phyloP scores from a whole-genome alignment of 2,113 vertebrate species.

The Xenus cinereus region DNA sequence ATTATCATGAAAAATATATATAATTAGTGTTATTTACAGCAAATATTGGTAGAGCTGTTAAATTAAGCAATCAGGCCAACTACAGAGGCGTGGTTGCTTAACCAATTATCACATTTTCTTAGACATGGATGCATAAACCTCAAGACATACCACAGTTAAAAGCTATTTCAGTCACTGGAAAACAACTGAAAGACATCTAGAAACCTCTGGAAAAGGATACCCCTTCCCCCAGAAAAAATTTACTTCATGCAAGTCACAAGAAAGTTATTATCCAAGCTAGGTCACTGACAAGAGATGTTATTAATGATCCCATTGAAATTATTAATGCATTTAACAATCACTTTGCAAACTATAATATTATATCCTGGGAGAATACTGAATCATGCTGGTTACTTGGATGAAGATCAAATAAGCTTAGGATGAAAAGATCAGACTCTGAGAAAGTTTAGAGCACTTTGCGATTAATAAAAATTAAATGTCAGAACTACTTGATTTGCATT shows the following conservation, averaged over 20 bases:
- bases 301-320: slow-evolving; percentile 76
- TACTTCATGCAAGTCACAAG: slow-evolving; percentile 74
- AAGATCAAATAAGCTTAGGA: slow-evolving; percentile 69
- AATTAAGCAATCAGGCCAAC: slow-evolving; percentile 56
- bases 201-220: slow-evolving; percentile 68
- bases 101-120: slow-evolving; percentile 74
- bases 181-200: slow-evolving; percentile 68
- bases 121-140: slow-evolving; percentile 70
- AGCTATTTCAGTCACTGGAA: slow-evolving; percentile 67
- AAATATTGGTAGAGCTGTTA: slow-evolving; percentile 60
- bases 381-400: slow-evolving; percentile 68
- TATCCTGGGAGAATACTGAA: slow-evolving; percentile 68
- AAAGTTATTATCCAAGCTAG: slow-evolving; percentile 74
- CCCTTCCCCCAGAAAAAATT: slow-evolving; percentile 9
- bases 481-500: slow-evolving; percentile 32
- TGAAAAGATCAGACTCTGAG: slow-evolving; percentile 69
- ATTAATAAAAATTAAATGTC: slow-evolving; percentile 53
- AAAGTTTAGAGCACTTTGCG: slow-evolving; percentile 57
- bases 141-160: slow-evolving; percentile 64
- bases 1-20: slow-evolving; percentile 33
- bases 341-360: slow-evolving; percentile 69
- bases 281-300: slow-evolving; percentile 75
- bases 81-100: slow-evolving; percentile 60
- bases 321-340: slow-evolving; percentile 69
- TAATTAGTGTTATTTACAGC: slow-evolving; percentile 61